A percentile compares a stretch with the other conserved stretches of the same genome.
phyloP scores from a whole-genome alignment of 1,140 invertebrate species.

The Drosophila truncata region DNA sequence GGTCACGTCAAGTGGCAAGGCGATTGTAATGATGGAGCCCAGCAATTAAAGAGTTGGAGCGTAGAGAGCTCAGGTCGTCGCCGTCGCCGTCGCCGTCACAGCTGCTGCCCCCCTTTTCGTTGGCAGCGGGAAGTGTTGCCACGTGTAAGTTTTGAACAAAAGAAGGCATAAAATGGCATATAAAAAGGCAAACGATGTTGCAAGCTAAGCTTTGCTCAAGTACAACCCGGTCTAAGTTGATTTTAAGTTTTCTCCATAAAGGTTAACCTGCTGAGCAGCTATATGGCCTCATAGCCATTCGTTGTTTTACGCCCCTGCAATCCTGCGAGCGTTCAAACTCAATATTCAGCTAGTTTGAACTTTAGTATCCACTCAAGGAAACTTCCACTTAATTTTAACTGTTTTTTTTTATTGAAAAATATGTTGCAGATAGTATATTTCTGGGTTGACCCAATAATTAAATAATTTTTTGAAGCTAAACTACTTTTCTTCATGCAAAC shows the following conservation, averaged over 20 bases:
- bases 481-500: not conserved
- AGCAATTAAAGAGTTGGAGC: constrained; percentile 73
- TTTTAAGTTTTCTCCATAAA: constrained; percentile 68
- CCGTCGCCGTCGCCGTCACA: constrained; percentile 38
- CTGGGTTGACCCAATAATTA: not conserved
- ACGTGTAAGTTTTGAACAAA: constrained; percentile 69
- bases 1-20: constrained; percentile 56
- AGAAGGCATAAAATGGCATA: constrained; percentile 72
- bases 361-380: constrained; percentile 47
- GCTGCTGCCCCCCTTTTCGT: constrained; percentile 33
- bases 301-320: constrained; percentile 45
- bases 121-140: constrained; percentile 6
- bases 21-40: constrained; percentile 79
- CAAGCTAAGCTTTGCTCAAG: constrained; percentile 37
- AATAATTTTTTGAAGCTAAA: not conserved
- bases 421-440: not conserved
- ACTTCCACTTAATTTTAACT: constrained; percentile 42
- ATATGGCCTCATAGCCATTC: constrained; percentile 53
- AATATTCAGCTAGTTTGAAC: constrained; percentile 58
- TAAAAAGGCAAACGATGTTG: constrained; percentile 64
- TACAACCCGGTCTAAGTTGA: constrained; percentile 30
- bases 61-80: constrained; percentile 41
- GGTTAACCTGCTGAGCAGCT: constrained; percentile 61
- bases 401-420: constrained; percentile 37
- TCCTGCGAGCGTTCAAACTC: constrained; percentile 45